Percentiles rank a stretch among this genome's conserved stretches.
Conservation (phyloP, 2,888 invertebrate genomes). For the Tetranychus piercei region DNA sequence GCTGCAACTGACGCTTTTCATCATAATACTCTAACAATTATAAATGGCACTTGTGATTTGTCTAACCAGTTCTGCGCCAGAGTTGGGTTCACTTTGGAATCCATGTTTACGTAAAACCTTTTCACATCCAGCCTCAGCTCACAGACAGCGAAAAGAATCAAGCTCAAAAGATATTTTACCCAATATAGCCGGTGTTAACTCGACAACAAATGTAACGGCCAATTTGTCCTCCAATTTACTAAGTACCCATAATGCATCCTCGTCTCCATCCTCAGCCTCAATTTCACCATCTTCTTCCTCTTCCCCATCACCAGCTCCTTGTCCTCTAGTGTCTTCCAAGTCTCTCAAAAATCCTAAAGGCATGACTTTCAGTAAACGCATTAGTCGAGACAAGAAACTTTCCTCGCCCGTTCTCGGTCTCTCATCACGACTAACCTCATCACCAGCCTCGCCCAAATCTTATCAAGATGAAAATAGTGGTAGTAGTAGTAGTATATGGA, state of each 20-base stretch:
- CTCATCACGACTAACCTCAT: neutral
- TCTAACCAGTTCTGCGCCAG: conserved; percentile 32
- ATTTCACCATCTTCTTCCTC: neutral
- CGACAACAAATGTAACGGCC: neutral
- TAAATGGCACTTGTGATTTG: no score
- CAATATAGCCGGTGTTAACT: neutral
- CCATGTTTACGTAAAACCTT: conserved; percentile 38
- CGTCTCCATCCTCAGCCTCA: neutral
- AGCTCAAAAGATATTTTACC: neutral
- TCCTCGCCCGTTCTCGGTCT: neutral
- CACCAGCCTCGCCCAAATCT: neutral
- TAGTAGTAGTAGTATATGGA: neutral
- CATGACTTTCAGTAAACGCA: conserved; percentile 1
- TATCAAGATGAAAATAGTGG: neutral
- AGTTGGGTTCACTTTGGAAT: conserved; percentile 34
- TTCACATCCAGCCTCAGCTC: conserved; percentile 34
- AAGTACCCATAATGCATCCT: neutral
- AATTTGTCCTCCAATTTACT: neutral
- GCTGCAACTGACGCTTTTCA: neutral
- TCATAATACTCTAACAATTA: neutral
- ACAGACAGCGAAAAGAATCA: conserved; percentile 17
- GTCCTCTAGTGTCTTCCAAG: conserved; percentile 6
- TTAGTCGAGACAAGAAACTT: neutral
- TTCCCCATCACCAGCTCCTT: neutral
- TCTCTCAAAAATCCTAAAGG: conserved; percentile 13